These are phyloP conservation scores for Nestor notabilis DNA, from an alignment of 2,113 vertebrate species.

Conservation along the genomic window DNA sequence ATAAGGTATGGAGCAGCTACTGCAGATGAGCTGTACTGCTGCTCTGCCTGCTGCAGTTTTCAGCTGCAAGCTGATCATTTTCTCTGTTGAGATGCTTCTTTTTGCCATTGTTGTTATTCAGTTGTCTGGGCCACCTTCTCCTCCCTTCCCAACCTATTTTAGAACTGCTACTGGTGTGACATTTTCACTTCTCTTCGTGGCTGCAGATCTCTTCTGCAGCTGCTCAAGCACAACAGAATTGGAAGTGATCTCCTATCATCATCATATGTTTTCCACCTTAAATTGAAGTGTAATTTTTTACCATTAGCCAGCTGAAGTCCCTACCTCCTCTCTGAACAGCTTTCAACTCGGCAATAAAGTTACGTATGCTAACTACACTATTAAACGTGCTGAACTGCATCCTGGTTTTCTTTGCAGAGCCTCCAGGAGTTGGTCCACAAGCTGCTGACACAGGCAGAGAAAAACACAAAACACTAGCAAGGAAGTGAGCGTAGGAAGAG, in stretches of 20 bases:
- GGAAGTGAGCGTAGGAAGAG: not conserved
- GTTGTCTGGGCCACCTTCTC: not conserved
- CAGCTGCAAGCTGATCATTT: not conserved
- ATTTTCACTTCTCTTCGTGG: not conserved
- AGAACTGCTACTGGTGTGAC: not conserved
- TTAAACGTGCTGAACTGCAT: not conserved
- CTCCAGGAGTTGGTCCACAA: not conserved
- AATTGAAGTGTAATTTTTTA: not conserved
- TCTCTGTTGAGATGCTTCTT: not conserved
- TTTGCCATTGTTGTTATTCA: not conserved
- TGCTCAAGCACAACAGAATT: not conserved
- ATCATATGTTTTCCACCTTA: not conserved
- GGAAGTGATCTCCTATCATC: not conserved
- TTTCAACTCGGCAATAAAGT: not conserved
- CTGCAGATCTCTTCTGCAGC: not conserved
- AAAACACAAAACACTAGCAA: accelerated
- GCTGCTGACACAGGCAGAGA: not conserved
- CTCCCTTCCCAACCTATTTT: not conserved
- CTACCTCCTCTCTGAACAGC: not conserved
- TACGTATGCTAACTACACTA: not conserved
- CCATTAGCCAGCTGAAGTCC: not conserved
- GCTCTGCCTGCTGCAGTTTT: not conserved
- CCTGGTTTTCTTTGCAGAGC: not conserved
- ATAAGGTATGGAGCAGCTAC: not conserved
- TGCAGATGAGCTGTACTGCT: not conserved